Base-by-base conservation (phyloP, 2,113 vertebrate species). In the Donacobius atricapilla region DNA sequence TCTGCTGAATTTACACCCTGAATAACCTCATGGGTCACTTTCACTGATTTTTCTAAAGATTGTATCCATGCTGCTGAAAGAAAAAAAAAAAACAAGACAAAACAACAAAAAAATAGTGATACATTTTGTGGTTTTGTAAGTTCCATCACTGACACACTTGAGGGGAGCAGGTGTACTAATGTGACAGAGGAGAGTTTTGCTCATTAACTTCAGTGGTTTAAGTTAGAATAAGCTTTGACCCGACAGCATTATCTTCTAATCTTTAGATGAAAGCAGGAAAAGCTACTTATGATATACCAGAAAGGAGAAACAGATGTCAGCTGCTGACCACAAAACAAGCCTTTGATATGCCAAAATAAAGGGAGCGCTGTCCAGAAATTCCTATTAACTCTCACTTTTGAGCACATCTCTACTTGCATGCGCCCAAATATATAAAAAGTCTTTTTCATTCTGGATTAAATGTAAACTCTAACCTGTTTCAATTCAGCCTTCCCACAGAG, bases 61-160 rank as follows among this genome's bases (percentile, higher is more conserved):
- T 89, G 24, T 11, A 72, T 17, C 21, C 30, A 24, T 42, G 47
- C 37, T 56, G 7, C 40, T 72, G 21, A 51, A 35, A 90, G 6
- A 27, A 15, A 31, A 51, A 33, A 83, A 11, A 0, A 33, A 33
- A 0, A 1, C 10, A n/a, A n/a, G n/a, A n/a, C n/a, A n/a, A n/a
- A n/a, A n/a, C n/a, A n/a, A n/a, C 24, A 83, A 30, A 8, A 33
- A 75, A 81, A 35, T 13, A 77, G 39, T 31, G 70, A 44, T 14
- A 70, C 10, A 45, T 70, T 72, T 54, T 37, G 21, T 61, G 31
- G 7, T 57, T 83, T 90, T 64, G 2, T n/a, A 77, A 76, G 22
- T 35, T 66, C 9, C 15, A 27, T 39, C 40, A 45, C 0, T 31
- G 56, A 77, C 11, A 72, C 4, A 19, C 25, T 65, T 57, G 39